Percentiles rank a stretch among this genome's conserved stretches.
Conservation (phyloP, 2,113 vertebrate species). For the Cinclus mexicanus region DNA sequence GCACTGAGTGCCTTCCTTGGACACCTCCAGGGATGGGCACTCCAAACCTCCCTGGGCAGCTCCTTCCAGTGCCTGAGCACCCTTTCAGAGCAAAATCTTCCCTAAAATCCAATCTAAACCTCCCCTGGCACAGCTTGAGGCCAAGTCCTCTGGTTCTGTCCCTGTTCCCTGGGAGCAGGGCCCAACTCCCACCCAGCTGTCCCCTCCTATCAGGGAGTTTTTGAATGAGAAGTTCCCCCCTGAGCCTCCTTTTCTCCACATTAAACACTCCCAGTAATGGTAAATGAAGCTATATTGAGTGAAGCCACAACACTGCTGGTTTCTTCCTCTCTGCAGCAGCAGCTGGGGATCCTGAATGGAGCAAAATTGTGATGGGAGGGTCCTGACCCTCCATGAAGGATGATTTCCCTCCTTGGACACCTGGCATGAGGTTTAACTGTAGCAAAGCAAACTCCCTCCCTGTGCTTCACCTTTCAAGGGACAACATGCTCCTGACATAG, state of each 20-base stretch:
- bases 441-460: not conserved
- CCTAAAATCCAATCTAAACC: not conserved
- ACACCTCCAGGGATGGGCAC: not conserved
- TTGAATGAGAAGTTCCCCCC: not conserved
- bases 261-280: not conserved
- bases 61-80: not conserved
- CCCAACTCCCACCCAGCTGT: accelerated
- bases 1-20: not conserved
- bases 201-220: not conserved
- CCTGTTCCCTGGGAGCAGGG: not conserved
- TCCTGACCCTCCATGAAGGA: not conserved
- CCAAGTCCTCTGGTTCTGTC: accelerated
- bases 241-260: not conserved
- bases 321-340: not conserved
- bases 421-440: not conserved
- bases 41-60: not conserved
- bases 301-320: not conserved
- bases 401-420: not conserved
- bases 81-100: not conserved
- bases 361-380: not conserved
- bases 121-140: not conserved
- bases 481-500: not conserved
- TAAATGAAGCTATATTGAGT: not conserved
- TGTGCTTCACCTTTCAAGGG: not conserved
- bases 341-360: not conserved